phyloP scores from a whole-genome alignment of 1,140 invertebrate species.

The Drosophila sucinea region DNA sequence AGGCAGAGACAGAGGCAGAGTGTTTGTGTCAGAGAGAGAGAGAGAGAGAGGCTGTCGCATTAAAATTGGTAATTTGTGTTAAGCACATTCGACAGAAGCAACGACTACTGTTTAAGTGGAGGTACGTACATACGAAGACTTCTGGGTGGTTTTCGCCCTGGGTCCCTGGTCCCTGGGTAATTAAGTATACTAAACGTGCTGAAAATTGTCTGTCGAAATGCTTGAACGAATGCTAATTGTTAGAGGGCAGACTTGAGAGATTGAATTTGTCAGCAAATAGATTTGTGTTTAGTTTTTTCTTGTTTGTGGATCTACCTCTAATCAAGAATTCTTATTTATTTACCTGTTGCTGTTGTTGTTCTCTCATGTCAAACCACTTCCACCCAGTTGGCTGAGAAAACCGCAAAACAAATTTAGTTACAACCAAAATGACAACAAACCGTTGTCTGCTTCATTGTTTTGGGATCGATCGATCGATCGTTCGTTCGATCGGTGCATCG shows the following conservation, averaged over 20 bases:
- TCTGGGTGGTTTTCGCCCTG: constrained; percentile 66
- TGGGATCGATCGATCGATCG: constrained; percentile 32
- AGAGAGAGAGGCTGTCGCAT: constrained; percentile 58
- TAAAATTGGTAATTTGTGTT: constrained; percentile 79
- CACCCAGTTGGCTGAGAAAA: constrained; percentile 9
- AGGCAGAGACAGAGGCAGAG: no score
- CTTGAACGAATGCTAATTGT: constrained; percentile 32
- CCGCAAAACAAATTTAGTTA: constrained; percentile 51
- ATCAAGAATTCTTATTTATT: neutral
- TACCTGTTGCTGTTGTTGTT: neutral
- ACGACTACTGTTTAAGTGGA: constrained; percentile 60
- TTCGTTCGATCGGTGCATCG: constrained; percentile 46
- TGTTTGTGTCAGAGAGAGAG: no score
- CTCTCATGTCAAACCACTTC: neutral
- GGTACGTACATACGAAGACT: constrained; percentile 29
- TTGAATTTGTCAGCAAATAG: neutral
- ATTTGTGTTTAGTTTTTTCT: neutral
- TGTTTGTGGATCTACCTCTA: neutral
- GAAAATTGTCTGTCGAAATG: constrained; percentile 52
- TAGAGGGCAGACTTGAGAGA: neutral
- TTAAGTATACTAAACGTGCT: constrained; percentile 72
- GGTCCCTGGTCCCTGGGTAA: constrained; percentile 43
- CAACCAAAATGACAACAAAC: constrained; percentile 40
- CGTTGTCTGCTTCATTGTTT: constrained; percentile 43
- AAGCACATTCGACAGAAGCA: constrained; percentile 59